Evolutionary conservation across 2,888 invertebrate species (phyloP).

Genomic region (Spodoptera exigua): DNA sequence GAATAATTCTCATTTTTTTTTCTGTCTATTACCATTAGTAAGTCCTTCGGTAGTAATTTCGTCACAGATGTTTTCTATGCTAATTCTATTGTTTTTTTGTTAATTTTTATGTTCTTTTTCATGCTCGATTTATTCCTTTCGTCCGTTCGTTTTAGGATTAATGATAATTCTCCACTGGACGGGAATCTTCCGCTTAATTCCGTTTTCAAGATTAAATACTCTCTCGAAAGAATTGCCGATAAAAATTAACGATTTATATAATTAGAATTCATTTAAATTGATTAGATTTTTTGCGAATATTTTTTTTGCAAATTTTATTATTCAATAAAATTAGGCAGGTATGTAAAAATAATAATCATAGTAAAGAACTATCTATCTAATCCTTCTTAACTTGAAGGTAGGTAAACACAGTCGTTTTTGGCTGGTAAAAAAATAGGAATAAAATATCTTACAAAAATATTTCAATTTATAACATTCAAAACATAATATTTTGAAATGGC

Average conservation of each 20-base stretch:
- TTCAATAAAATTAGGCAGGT: too few species aligned
- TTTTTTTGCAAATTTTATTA: background rate
- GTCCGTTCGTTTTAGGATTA: conserved; percentile 83
- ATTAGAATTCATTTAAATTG: conserved; percentile 45
- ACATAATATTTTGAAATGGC: conserved; percentile 32
- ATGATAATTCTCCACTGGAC: conserved; percentile 77
- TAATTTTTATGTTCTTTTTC: conserved; percentile 87
- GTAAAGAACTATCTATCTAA: too few species aligned
- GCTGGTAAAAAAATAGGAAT: too few species aligned
- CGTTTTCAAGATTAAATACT: conserved; percentile 48
- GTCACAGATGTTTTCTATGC: conserved; percentile 88
- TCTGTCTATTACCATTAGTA: conserved; percentile 60
- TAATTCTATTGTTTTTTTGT: conserved; percentile 89
- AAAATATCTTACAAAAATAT: conserved; percentile 2
- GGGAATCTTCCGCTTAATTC: conserved; percentile 64
- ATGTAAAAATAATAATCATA: too few species aligned
- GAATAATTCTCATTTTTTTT: conserved; percentile 5
- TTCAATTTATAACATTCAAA: conserved; percentile 13
- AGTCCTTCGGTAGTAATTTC: conserved; percentile 70
- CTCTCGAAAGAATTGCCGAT: conserved; percentile 44
- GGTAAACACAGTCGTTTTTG: too few species aligned
- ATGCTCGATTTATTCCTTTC: conserved; percentile 85
- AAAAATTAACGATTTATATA: conserved; percentile 54
- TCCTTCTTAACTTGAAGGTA: too few species aligned
- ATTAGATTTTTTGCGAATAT: background rate